Percentiles rank a stretch among this genome's conserved stretches.
Evolutionary conservation across 2,797 vertebrate species (phyloP).

Genomic region (Cyclura pinguis): DNA sequence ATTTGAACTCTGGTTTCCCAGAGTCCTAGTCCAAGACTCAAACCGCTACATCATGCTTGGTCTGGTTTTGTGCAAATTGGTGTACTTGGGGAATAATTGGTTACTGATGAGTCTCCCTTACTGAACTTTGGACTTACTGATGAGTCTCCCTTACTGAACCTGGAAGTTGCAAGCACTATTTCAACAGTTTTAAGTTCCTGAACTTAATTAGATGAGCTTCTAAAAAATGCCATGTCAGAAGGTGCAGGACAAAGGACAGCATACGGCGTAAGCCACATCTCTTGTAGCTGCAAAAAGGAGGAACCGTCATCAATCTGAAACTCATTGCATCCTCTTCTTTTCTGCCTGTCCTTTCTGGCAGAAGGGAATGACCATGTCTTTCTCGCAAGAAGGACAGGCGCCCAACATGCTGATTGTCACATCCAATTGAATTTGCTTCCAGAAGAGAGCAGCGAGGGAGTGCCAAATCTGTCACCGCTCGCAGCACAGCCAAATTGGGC

Average conservation of each 20-base stretch:
- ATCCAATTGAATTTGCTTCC: neutral
- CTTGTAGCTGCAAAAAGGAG: neutral
- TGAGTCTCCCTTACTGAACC: no score
- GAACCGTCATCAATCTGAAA: neutral
- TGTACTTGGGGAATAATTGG: no score
- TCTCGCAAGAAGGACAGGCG: fast-evolving
- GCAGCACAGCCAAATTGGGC: neutral
- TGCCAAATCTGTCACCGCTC: neutral
- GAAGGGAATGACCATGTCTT: fast-evolving
- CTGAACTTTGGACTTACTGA: no score
- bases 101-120: no score
- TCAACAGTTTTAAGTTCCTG: neutral
- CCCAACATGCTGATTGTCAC: neutral
- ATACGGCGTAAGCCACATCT: neutral
- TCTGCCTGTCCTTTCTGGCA: fast-evolving
- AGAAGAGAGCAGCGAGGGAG: neutral
- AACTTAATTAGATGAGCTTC: neutral
- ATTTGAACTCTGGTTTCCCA: no score
- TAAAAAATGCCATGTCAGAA: neutral
- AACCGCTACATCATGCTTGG: no score
- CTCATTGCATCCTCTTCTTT: neutral
- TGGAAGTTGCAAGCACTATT: no score
- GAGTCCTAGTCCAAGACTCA: no score
- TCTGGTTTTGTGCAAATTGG: no score
- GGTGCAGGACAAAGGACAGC: neutral